Evolutionary conservation across 2,888 invertebrate genomes (phyloP).

Genomic region (Steromphala cineraria): DNA sequence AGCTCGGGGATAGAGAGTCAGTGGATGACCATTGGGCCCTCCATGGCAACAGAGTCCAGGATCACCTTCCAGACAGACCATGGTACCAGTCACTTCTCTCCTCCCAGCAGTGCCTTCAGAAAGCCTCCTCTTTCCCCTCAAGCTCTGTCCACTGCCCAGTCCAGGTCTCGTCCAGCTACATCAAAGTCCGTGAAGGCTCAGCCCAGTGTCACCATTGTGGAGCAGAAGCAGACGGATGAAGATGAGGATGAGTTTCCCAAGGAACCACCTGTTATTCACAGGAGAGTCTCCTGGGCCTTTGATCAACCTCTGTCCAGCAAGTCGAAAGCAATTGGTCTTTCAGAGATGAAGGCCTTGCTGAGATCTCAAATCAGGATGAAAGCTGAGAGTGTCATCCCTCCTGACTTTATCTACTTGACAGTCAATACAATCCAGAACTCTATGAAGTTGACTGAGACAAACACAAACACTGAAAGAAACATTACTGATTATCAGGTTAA

Average conservation of each 20-base stretch:
- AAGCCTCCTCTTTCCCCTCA: conserved; percentile 45
- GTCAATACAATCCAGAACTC: conserved; percentile 70
- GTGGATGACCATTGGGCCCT: neutral
- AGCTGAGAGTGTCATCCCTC: conserved; percentile 65
- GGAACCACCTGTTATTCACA: conserved; percentile 46
- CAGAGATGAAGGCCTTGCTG: conserved; percentile 71
- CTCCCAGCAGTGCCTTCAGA: conserved; percentile 33
- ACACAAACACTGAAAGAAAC: conserved; percentile 60
- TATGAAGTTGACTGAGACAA: conserved; percentile 60
- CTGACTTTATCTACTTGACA: conserved; percentile 73
- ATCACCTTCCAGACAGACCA: neutral
- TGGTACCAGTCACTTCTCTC: neutral
- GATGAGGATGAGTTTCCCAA: conserved; percentile 52
- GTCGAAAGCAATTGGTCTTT: conserved; percentile 62
- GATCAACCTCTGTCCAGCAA: conserved; percentile 64
- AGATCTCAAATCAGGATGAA: conserved; percentile 72
- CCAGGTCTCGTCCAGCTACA: conserved; percentile 48
- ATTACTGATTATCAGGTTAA: conserved; percentile 33
- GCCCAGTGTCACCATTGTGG: conserved; percentile 55
- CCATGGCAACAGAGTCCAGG: neutral
- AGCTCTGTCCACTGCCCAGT: conserved; percentile 7
- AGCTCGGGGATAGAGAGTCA: conserved; percentile 34
- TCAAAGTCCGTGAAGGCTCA: conserved; percentile 53
- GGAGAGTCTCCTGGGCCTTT: conserved; percentile 74
- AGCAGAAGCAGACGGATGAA: conserved; percentile 42